Evolutionary conservation across 2,113 vertebrate species (phyloP).

Genomic region (Nothocercus nigrocapillus): DNA sequence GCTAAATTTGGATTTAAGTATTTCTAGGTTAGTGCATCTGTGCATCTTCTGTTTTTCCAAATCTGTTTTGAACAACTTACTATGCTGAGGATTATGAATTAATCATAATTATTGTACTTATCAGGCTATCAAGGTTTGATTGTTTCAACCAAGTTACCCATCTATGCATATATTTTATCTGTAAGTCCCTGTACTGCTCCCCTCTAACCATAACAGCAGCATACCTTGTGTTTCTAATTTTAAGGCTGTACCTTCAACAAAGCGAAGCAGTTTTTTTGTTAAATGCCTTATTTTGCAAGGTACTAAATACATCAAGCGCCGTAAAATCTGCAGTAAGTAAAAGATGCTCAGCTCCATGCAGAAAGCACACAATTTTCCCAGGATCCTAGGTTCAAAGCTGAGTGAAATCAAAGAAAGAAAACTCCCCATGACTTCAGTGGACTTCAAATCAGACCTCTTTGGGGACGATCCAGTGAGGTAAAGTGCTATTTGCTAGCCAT

Average conservation of each 20-base stretch:
- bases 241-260: conserved; percentile 13
- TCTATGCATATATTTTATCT: background rate
- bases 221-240: background rate
- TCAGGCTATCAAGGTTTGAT: background rate
- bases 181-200: background rate
- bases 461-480: accelerated
- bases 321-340: background rate
- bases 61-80: background rate
- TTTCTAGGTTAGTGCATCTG: background rate
- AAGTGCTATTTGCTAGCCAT: background rate
- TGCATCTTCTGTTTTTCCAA: background rate
- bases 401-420: background rate
- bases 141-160: background rate
- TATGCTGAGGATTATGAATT: background rate
- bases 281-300: background rate
- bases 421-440: background rate
- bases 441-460: background rate
- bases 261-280: background rate
- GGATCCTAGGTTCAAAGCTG: background rate
- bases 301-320: background rate
- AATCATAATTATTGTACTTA: background rate
- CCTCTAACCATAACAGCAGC: background rate
- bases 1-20: background rate
- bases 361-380: background rate
- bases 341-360: background rate